Evolutionary conservation across 2,888 invertebrate species (phyloP).

Genomic region (Phytoseiulus persimilis): DNA sequence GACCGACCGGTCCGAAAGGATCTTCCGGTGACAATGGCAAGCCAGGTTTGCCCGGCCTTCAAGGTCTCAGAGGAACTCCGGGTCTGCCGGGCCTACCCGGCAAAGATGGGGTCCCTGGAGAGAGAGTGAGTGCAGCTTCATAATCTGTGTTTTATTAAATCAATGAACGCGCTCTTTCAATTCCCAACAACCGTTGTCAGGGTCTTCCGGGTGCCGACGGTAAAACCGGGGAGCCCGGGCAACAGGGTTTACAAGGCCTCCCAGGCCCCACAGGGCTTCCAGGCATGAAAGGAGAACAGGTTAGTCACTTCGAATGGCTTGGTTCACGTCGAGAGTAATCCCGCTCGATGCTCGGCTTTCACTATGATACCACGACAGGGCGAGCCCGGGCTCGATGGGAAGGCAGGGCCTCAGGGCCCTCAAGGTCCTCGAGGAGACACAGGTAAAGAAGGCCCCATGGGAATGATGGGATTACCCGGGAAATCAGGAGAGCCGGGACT

Average conservation of each 20-base stretch:
- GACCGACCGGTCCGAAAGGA: slow-evolving; percentile 47
- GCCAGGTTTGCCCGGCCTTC: slow-evolving; percentile 57
- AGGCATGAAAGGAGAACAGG: slow-evolving; percentile 68
- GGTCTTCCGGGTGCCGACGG: slow-evolving; percentile 71
- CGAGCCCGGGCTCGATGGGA: slow-evolving; percentile 69
- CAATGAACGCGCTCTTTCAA: no score
- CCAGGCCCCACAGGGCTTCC: slow-evolving; percentile 67
- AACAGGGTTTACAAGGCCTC: slow-evolving; percentile 68
- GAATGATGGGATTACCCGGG: slow-evolving; percentile 57
- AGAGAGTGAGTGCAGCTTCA: slow-evolving; percentile 46
- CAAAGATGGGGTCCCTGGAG: slow-evolving; percentile 50
- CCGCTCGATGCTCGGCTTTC: neutral
- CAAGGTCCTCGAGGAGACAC: slow-evolving; percentile 69
- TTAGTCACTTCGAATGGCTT: slow-evolving; percentile 53
- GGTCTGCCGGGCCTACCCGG: slow-evolving; percentile 48
- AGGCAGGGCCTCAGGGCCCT: slow-evolving; percentile 64
- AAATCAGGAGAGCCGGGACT: slow-evolving; percentile 64
- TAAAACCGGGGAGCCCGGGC: slow-evolving; percentile 71
- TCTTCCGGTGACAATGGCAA: slow-evolving; percentile 54
- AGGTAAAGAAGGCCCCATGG: slow-evolving; percentile 58
- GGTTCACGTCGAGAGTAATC: slow-evolving; percentile 16
- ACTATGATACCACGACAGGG: slow-evolving; percentile 55
- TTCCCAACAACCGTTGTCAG: slow-evolving; percentile 46
- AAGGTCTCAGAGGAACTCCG: slow-evolving; percentile 53
- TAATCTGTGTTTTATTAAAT: no score